Base-by-base conservation (phyloP, 2,888 invertebrate species). In the Schizaphis graminum region DNA sequence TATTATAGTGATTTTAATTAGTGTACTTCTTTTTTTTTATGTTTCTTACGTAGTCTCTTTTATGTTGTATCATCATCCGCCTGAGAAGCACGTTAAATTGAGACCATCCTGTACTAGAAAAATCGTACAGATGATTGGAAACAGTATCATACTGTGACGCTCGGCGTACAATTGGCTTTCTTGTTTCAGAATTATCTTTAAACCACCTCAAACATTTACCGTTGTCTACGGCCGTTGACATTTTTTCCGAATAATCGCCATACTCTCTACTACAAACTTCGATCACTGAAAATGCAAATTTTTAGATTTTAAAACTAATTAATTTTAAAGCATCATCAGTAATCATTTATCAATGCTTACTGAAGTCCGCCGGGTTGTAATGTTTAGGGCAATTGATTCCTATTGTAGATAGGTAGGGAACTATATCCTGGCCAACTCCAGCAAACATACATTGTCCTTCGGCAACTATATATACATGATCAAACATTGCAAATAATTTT, bases 291-390 rank as follows among this genome's bases (percentile, higher is more conserved):
- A 41, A 49, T 11, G 13, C 1, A 86, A 86, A 16, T 44, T 86
- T 44, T 44, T 86, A 47, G 28, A 35, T 56, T 56, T 88, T 11
- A 28, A 89, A 16, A 67, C 67, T 3, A 35, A 61, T 61, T n/a
- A 13, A 86, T 56, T 57, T 26, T 5, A 53, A 10, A 44, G 57
- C 44, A 86, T 13, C 16, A 11, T 35, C 16, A 77, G 21, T 35
- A 0, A 26, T 41, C 8, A 56, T 53, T 28, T 24, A n/a, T 28
- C 7, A n/a, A 56, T 84, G 96, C 97, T 97, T 96, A 99, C 99
- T 97, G 96, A 99, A 99, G 96, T 99, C 99, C 11, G 99, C 99
- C 0, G 99, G 99, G 96, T 99, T 99, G 96, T 99, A 99, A 95
- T 98, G 98, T 95, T 97, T 97, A 0, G 99, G 99, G 95, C 99